Conservation (phyloP, 1,140 invertebrate species). For the Tribolium madens region DNA sequence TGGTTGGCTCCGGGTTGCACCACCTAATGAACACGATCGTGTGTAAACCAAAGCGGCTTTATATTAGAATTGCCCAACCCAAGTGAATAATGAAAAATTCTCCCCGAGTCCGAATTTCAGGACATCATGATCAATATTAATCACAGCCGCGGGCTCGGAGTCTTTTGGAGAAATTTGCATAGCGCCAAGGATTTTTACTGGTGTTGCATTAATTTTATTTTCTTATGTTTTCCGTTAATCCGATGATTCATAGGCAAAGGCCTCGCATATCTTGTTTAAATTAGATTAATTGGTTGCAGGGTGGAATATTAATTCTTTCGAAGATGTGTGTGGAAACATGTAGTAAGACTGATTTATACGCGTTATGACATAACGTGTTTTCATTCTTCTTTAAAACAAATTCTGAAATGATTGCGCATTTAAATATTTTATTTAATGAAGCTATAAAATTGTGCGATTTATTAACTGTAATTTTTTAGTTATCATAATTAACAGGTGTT, state of each 20-base stretch:
- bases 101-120: background rate
- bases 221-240: conserved; percentile 32
- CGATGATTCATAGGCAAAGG: conserved; percentile 21
- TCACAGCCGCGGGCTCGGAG: conserved; percentile 17
- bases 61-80: conserved; percentile 20
- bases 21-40: conserved; percentile 35
- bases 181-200: conserved; percentile 20
- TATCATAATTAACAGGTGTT: conserved; percentile 33
- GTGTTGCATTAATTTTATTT: conserved; percentile 23
- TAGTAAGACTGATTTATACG: conserved; percentile 1
- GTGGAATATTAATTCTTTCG: conserved; percentile 21
- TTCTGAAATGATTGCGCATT: conserved; percentile 18
- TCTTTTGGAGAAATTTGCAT: conserved; percentile 29
- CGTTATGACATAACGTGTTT: conserved; percentile 27
- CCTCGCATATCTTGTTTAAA: conserved; percentile 32
- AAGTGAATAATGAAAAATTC: background rate
- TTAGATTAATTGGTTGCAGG: conserved; percentile 30
- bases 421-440: conserved; percentile 31
- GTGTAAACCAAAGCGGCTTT: conserved; percentile 1
- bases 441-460: conserved; percentile 21
- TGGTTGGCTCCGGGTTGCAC: conserved; percentile 16
- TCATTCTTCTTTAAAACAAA: conserved; percentile 27
- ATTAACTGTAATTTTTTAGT: conserved; percentile 25
- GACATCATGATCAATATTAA: conserved; percentile 30
- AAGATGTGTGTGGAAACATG: conserved; percentile 15